Conservation (phyloP, 2,797 vertebrate genomes). For the Rallus crepitans region DNA sequence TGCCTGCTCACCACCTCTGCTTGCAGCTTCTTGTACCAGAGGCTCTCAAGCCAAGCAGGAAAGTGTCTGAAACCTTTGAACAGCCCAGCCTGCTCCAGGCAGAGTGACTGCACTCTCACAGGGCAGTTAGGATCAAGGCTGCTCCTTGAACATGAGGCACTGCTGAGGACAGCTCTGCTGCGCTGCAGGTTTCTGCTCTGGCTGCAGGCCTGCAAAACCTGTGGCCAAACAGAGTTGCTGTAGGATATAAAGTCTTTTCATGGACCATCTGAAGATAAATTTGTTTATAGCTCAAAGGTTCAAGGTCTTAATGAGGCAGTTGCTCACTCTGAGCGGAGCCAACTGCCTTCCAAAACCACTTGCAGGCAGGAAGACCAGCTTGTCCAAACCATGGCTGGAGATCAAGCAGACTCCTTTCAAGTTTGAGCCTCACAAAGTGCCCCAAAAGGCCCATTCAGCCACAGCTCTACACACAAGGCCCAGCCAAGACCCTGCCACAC, state of each 20-base stretch:
- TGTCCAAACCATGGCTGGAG: fast-evolving
- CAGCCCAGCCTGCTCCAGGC: not conserved
- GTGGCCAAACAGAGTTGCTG: not conserved
- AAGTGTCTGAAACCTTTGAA: not conserved
- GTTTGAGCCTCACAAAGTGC: not conserved
- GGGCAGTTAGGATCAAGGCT: not conserved
- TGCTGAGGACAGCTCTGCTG: not conserved
- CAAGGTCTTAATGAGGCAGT: fast-evolving
- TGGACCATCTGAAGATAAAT: not conserved
- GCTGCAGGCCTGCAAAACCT: fast-evolving
- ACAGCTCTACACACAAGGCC: not conserved
- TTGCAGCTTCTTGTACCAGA: not conserved
- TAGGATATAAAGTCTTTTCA: not conserved
- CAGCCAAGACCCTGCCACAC: fast-evolving
- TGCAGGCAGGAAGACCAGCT: not conserved
- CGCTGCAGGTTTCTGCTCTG: not conserved
- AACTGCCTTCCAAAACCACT: fast-evolving
- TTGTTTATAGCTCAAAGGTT: not conserved
- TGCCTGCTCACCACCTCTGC: not conserved
- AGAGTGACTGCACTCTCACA: too few relatives aligned
- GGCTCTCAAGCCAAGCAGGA: not conserved
- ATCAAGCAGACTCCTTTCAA: not conserved
- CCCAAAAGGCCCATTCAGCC: not conserved
- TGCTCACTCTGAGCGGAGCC: not conserved
- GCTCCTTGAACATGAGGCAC: not conserved